Evolutionary conservation across 2,113 vertebrate genomes (phyloP), one percentile per base, ranked within the genome.

Genomic region (Gymnarchus niloticus): DNA sequence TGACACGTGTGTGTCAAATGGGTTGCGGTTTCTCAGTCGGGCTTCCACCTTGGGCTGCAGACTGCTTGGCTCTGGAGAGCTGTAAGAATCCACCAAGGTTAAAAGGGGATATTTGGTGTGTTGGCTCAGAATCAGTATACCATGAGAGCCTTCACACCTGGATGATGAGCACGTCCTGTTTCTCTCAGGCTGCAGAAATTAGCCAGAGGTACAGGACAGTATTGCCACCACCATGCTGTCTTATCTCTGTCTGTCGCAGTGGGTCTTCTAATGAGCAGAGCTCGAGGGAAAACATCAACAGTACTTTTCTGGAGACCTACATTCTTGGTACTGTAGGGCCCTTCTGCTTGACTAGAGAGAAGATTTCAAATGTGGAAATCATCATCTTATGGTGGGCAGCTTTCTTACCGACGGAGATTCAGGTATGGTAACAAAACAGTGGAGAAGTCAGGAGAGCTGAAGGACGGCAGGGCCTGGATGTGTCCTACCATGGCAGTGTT

Each of bases 211-310:
- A 23, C 56, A 51, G 44, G 41, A 28, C 9, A 56, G 37, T 48
- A 88, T 90, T 91, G n/a, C n/a, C n/a, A n/a, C n/a, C n/a, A n/a
- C n/a, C n/a, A n/a, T n/a, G n/a, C 90, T 90, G 90, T 92, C 92
- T 92, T 92, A 93, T 93, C 92, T 92, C 91, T 92, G 93, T 93
- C 92, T 93, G 92, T 94, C 92, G 93, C 92, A 84, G 61, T 17
- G 44, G 54, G 12, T 48, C 61, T 37, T 82, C 56, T 82, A 82
- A 82, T 82, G 80, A 82, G 80, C 80, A 48, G 49, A 54, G 80
- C 51, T 54, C 48, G n/a, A 54, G 51, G 49, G 80, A 82, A 82
- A 25, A 82, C 56, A n/a, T 51, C 54, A 48, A 28, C 6, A 77
- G 48, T 65, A 81, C 54, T 81, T 48, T 82, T 82, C 51, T 28